A percentile compares a stretch with the other conserved stretches of the same genome.
phyloP scores from a whole-genome alignment of 2,797 vertebrate species.

The Fratercula arctica region DNA sequence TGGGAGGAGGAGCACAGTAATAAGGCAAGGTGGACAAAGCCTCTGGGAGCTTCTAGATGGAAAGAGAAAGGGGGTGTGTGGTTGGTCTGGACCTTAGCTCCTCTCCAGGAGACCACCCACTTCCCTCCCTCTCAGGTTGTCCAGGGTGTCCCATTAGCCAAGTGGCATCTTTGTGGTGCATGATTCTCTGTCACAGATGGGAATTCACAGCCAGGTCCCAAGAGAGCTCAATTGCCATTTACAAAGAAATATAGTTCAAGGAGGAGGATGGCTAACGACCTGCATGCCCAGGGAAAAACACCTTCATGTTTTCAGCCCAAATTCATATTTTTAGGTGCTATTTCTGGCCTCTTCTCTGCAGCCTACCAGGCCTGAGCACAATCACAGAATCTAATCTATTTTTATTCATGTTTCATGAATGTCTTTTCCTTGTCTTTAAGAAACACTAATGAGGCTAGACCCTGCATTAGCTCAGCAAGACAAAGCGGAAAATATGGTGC shows the following conservation, averaged over 20 bases:
- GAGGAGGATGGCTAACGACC: not conserved
- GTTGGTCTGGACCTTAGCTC: not conserved
- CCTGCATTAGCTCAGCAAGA: not conserved
- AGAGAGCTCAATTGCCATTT: not conserved
- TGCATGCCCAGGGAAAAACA: not conserved
- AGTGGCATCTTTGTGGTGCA: not conserved
- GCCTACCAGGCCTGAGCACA: not conserved
- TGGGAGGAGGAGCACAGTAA: not conserved
- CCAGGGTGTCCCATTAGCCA: not conserved
- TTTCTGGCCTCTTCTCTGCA: slow-evolving; percentile 14
- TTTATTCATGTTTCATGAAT: not conserved
- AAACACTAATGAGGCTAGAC: not conserved
- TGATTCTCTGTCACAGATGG: not conserved
- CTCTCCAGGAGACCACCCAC: not conserved
- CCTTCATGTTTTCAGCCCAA: not conserved
- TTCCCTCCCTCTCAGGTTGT: not conserved
- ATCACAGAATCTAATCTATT: not conserved
- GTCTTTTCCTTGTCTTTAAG: not conserved
- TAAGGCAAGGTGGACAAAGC: not conserved
- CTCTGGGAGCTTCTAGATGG: not conserved
- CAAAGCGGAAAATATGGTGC: not conserved
- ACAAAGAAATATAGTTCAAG: not conserved
- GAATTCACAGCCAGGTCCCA: not conserved
- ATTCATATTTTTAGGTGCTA: not conserved
- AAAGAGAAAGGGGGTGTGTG: accelerated